Conservation (phyloP, 2,113 vertebrate species). For the Trematomus loennbergii region DNA sequence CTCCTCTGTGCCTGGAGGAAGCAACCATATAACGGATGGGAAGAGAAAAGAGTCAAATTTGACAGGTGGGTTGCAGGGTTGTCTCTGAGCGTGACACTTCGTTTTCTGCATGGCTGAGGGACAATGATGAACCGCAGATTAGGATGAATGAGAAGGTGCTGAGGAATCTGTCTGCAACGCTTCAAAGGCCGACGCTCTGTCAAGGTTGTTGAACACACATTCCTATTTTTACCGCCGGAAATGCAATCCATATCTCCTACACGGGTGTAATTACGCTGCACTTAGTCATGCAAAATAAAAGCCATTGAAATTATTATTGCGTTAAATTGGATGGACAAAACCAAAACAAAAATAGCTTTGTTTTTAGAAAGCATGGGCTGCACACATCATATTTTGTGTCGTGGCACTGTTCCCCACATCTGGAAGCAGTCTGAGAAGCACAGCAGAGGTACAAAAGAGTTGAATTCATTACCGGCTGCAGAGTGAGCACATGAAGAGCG, state of each 20-base stretch:
- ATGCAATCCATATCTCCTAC: slow-evolving; percentile 14
- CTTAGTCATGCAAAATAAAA: slow-evolving; percentile 37
- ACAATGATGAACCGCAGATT: slow-evolving; percentile 67
- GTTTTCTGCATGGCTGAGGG: slow-evolving; percentile 73
- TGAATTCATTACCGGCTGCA: slow-evolving; percentile 61
- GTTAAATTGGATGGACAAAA: slow-evolving; percentile 21
- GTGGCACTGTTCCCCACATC: slow-evolving; percentile 64
- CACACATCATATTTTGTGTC: slow-evolving; percentile 41
- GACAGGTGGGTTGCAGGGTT: slow-evolving; percentile 59
- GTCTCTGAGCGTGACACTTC: slow-evolving; percentile 62
- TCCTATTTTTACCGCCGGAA: slow-evolving; percentile 18
- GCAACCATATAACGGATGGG: slow-evolving; percentile 10
- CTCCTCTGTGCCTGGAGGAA: slow-evolving; percentile 33
- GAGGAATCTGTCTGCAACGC: slow-evolving; percentile 53
- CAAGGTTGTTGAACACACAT: slow-evolving; percentile 52
- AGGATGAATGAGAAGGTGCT: slow-evolving; percentile 63
- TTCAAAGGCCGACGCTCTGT: slow-evolving; percentile 55
- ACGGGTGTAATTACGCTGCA: slow-evolving; percentile 11
- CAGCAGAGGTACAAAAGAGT: slow-evolving; percentile 47
- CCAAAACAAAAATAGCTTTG: neutral
- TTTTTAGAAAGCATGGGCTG: slow-evolving; percentile 20
- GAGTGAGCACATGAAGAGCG: slow-evolving; percentile 47
- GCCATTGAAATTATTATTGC: slow-evolving; percentile 22
- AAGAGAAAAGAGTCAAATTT: slow-evolving; percentile 43
- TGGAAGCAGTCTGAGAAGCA: slow-evolving; percentile 66